Conservation (phyloP, 1,140 invertebrate species). For the Gyrodactylus bullatarudis region DNA sequence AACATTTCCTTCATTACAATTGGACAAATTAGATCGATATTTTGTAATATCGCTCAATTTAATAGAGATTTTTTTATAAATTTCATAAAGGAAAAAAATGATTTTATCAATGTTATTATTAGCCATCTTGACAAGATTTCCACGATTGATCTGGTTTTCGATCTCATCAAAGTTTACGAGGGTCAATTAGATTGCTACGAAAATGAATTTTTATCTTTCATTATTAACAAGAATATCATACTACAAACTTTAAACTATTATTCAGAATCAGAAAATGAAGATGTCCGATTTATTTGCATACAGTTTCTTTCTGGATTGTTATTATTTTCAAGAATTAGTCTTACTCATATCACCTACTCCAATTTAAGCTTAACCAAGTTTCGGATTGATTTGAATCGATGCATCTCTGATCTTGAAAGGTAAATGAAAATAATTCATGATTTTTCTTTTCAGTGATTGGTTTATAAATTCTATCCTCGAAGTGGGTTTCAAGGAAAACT, state of each 20-base stretch:
- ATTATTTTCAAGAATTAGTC: neutral
- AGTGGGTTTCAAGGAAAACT: neutral
- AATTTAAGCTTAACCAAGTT: neutral
- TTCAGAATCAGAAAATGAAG: neutral
- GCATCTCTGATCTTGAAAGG: neutral
- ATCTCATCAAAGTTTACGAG: neutral
- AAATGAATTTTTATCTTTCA: neutral
- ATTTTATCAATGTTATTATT: neutral
- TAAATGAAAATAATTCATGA: too few species aligned
- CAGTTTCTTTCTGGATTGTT: neutral
- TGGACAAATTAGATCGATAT: neutral
- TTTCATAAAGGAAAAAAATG: neutral
- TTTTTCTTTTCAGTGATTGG: too few species aligned
- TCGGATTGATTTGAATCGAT: neutral
- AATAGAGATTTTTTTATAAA: neutral
- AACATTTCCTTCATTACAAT: neutral
- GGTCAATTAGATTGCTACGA: neutral
- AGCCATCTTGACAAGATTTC: neutral
- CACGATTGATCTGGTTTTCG: neutral
- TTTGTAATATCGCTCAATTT: neutral
- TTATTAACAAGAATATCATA: neutral
- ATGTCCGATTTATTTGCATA: neutral
- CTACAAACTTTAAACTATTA: neutral
- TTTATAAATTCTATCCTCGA: neutral
- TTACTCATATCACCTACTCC: neutral